Evolutionary conservation across 2,113 vertebrate species (phyloP).

Genomic region (Vicugna pacos): DNA sequence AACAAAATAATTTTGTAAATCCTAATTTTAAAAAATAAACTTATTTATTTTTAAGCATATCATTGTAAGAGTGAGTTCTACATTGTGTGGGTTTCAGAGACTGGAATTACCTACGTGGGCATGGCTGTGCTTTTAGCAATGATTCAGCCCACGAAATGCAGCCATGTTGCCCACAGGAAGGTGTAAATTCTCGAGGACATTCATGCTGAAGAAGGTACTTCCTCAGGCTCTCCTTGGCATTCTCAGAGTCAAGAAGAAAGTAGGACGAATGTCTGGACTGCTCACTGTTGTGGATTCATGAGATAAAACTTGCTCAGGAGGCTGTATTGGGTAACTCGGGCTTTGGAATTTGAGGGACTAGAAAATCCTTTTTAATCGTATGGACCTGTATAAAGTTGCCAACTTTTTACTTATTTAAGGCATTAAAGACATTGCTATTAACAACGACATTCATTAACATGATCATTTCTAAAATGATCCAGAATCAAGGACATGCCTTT

Average conservation of each 20-base stretch:
- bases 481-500: neutral
- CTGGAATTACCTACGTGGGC: neutral
- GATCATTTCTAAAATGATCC: neutral
- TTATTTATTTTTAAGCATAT: neutral
- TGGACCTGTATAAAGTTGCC: neutral
- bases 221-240: neutral
- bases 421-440: neutral
- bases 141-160: neutral
- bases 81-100: neutral
- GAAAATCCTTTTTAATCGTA: neutral
- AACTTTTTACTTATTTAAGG: neutral
- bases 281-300: neutral
- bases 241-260: neutral
- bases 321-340: neutral
- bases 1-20: neutral
- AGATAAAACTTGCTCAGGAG: neutral
- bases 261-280: neutral
- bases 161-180: neutral
- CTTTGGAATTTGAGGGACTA: neutral
- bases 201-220: neutral
- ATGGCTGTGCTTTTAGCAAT: neutral
- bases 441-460: neutral
- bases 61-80: neutral
- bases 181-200: neutral
- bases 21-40: neutral